Evolutionary conservation across 23 tunicate species (phyloP), one percentile per base, ranked within the genome.

Genomic region (Phallusia fumigata): DNA sequence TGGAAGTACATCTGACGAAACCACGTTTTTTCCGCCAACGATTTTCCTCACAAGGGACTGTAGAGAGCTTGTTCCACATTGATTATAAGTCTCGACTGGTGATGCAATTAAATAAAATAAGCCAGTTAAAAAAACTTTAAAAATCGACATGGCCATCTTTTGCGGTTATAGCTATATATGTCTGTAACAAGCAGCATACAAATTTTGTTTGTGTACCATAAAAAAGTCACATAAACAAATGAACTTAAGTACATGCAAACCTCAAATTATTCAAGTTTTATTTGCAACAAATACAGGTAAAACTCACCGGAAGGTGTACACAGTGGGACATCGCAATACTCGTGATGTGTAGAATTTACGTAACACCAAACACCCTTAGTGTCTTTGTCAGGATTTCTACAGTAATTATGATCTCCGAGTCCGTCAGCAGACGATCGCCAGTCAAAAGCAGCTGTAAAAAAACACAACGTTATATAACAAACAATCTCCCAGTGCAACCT

Each of bases 371-470:
- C 73, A 18, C 83, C 83, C 12, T 50, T 31, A 22, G 36, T 8
- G 53, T 79, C 83, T 15, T 79, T 44, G 73, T 79, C 83, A 28
- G 83, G 83, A 52, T 79, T 79, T 31, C 83, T 51, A 31, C 83
- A 79, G 73, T 13, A 79, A 33, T 51, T 51, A 79, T 79, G 83
- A 33, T 79, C 83, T 33, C 83, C 83, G 16, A 79, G 36, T n/a
- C 83, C 83, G 3, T 51, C 28, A 6, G 30, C 83, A 52, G 65
- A 31, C 21, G 51, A 31, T 33, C 28, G 35, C 83, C 83, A 79
- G n/a, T 53, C 30, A 31, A 28, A 79, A 30, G 52, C 52, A 52
- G 83, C 83, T 79, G 36, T 6, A 21, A 21, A 58, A 6, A 58
- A 58, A n/a, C n/a, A n/a, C n/a, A n/a, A n/a, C n/a, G n/a, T n/a